Evolutionary conservation across 2,888 invertebrate species (phyloP), one percentile per base, ranked within the genome.

Genomic region (Crocallis elinguaria): DNA sequence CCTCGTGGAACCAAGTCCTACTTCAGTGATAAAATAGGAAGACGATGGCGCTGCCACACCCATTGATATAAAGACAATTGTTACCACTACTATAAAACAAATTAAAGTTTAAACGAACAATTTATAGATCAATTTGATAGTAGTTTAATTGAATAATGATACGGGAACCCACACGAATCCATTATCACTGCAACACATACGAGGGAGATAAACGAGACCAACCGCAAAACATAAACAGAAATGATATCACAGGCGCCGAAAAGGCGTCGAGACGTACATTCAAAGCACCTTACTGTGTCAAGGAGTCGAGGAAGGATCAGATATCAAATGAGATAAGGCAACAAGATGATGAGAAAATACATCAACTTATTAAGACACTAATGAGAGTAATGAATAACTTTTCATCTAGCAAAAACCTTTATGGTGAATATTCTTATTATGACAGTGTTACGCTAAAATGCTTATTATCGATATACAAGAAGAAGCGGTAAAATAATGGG

Each of bases 121-220:
- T 11, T 45, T 36, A 36, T 17, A 3, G 30, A 23, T 17, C 42
- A 42, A 43, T 42, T 30, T 7, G 14, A 9, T 25, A 27, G 1
- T 33, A 29, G 32, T 50, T 38, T 32, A 42, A 44, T 25, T 50
- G 30, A 32, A 50, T 38, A 43, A 37, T 13, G 29, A 42, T 17
- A 19, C n/a, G 9, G 13, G 14, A 21, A 46, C 30, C 21, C 36
- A 46, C 41, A 49, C 33, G n/a, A 19, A 23, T 19, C 21, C 13
- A 29, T 45, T 45, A 45, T 45, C 45, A 21, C 27, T 16, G 25
- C 16, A 19, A 16, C 9, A 16, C 14, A 0, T n/a, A n/a, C n/a
- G n/a, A n/a, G 3, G 9, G 3, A 36, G 48, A 49, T 35, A 41
- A 49, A 39, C n/a, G 7, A 35, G n/a, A 41, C 27, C 30, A 32